Evolutionary conservation across 2,888 invertebrate genomes (phyloP), one percentile per base, ranked within the genome.

Genomic region (Plebejus argus): DNA sequence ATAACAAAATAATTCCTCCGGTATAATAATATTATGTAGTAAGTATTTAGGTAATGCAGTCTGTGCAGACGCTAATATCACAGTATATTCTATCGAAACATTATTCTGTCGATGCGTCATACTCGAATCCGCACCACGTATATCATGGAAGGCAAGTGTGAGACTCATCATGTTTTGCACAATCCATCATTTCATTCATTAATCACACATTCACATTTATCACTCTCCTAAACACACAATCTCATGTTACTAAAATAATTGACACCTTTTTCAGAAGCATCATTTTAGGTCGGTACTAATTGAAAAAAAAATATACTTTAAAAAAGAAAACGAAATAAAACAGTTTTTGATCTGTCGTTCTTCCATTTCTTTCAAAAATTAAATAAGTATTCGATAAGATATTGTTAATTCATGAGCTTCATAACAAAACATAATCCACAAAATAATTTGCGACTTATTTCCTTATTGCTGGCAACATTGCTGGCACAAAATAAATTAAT

Each of bases 181-280:
- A 72, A 72, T 72, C 45, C 72, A 72, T 72, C 72, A 45, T 72
- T 45, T 20, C 45, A 45, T 39, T 72, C 39, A 72, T 72, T 72
- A 72, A 72, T 72, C 72, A 72, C 23, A 23, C 72, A 72, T 49
- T 49, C 72, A 72, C 72, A 72, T 72, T 72, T 23, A 72, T 72
- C 72, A 72, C 23, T 72, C 72, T 49, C 45, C 45, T 72, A 45
- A 72, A n/a, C 72, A 72, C 72, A 72, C 72, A 23, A 23, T 49
- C 72, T 45, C 72, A 72, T 72, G 39, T 72, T 72, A 61, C 61
- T 10, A 61, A 61, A 61, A 61, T 61, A 61, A 61, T 61, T 61
- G 20, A 10, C 61, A 61, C 61, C 23, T 61, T 61, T 61, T 61
- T 23, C 20, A 61, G 23, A 61, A 12, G 61, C 61, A 20, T 23